Evolutionary conservation across 2,797 vertebrate genomes (phyloP), one percentile per base, ranked within the genome.

Genomic region (Parauchenoglanis ngamensis): DNA sequence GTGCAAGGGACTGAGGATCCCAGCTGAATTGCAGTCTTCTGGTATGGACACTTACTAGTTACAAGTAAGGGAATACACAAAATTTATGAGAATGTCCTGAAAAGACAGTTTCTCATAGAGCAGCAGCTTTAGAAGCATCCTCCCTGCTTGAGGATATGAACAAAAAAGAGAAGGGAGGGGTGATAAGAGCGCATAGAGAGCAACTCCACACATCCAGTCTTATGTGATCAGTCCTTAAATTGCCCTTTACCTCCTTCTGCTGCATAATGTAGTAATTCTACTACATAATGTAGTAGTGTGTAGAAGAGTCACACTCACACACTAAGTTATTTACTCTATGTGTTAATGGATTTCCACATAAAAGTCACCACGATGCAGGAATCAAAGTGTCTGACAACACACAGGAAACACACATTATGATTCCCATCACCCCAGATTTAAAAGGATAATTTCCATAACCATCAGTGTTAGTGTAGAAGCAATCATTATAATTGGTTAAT

Each of bases 81-180:
- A 6, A 61, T 63, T 81, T 61, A 61, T 1, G 54, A 86, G 86
- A 31, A n/a, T 35, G 13, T 78, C 56, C 78, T 44, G 83, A 83
- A 82, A 80, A 59, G 67, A 46, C 75, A n/a, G 61, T 81, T 44
- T 72, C 68, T 82, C 49, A 56, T 7, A 57, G 72, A 78, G 78
- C 70, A 88, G 85, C 87, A 87, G 83, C 85, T 81, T 61, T 86
- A 65, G 87, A 72, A 68, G 87, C 88, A 86, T 35, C 68, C 67
- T 84, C 85, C 17, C 85, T 82, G 85, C 87, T 85, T 84, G 86
- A 73, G 88, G 57, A 85, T 77, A 59, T 65, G 79, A 87, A 87
- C 67, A 73, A 88, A 56, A 90, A 80, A 88, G 83, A 80, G 83
- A 82, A 63, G 85, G 86, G 81, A 89, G 85, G 88, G 85, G 85